phyloP scores from a whole-genome alignment of 2,888 invertebrate species.

The Chaetoderma sp. region DNA sequence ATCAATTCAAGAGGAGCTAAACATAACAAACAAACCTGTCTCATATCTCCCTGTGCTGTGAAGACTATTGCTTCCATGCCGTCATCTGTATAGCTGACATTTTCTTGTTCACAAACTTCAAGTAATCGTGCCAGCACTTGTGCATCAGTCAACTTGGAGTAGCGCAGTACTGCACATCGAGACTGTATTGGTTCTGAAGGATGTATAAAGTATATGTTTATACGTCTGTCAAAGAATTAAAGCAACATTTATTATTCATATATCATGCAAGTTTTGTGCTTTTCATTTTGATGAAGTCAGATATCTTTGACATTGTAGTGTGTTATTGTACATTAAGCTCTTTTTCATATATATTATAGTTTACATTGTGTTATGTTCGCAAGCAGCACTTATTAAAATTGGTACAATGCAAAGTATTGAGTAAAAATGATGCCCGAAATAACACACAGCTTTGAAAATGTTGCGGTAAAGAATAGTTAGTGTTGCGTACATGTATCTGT shows the following conservation, averaged over 20 bases:
- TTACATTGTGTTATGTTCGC: no score
- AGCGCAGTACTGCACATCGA: conserved; percentile 95
- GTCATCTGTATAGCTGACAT: conserved; percentile 86
- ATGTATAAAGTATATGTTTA: background rate
- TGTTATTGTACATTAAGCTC: background rate
- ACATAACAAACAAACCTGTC: conserved; percentile 75
- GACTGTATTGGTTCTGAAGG: conserved; percentile 93
- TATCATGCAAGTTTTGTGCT: background rate
- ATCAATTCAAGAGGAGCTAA: background rate
- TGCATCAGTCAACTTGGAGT: conserved; percentile 88
- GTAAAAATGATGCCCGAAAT: no score
- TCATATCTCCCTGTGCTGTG: conserved; percentile 98
- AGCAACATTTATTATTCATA: background rate
- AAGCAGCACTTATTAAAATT: no score
- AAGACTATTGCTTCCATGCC: conserved; percentile 96
- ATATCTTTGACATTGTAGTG: background rate
- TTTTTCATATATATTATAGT: no score
- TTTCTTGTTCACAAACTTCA: conserved; percentile 81
- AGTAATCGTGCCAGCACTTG: conserved; percentile 87
- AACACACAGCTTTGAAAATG: no score
- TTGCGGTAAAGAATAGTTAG: no score
- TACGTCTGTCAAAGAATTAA: no score
- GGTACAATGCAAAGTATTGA: no score
- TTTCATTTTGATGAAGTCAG: background rate
- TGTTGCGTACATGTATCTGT: no score